Base-by-base conservation (phyloP, 2,113 vertebrate genomes). In the Tachysurus vachellii region DNA sequence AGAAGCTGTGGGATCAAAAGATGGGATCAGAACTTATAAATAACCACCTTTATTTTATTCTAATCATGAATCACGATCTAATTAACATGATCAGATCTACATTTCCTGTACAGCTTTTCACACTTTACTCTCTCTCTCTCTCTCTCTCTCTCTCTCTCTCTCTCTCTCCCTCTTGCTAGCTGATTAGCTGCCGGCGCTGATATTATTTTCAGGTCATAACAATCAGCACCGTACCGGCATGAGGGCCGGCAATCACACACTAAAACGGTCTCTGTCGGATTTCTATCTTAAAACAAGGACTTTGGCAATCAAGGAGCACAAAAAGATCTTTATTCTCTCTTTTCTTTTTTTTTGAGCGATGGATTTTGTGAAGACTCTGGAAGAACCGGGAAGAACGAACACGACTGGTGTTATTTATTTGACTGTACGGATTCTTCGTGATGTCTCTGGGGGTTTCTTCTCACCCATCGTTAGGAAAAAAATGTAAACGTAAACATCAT, bases 1-100 rank as follows among this genome's bases (percentile, higher is more conserved):
- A 99, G 94, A 53, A 99, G 95, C 98, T 99, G 91, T 71, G 17
- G 11, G 19, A 83, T 82, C 14, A 36, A 88, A 88, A 73, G 7
- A 80, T 19, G 31, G 12, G 10, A 85, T n/a, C 36, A 87, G 57
- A 57, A 17, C 4, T 62, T 76, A 23, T 14, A 54, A 75, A 77
- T 66, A 56, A 42, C 71, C 66, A 61, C 14, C 6, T 59, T 68
- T 73, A 7, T 50, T 50, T 87, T 73, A 26, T 62, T 73, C 50
- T 47, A 7, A 83, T n/a, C 56, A 53, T 14, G 17, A 87, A 66
- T 76, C 47, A 56, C 42, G 21, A 64, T n/a, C 70, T 76, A 56
- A 64, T 83, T 64, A 87, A 79, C 80, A 73, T 77, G 47, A 66
- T 42, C 28, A 83, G 54, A 47, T 50, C 36, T n/a, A 47, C 50